Conservation (phyloP, 2,113 vertebrate genomes). For the Pyrgilauda ruficollis region DNA sequence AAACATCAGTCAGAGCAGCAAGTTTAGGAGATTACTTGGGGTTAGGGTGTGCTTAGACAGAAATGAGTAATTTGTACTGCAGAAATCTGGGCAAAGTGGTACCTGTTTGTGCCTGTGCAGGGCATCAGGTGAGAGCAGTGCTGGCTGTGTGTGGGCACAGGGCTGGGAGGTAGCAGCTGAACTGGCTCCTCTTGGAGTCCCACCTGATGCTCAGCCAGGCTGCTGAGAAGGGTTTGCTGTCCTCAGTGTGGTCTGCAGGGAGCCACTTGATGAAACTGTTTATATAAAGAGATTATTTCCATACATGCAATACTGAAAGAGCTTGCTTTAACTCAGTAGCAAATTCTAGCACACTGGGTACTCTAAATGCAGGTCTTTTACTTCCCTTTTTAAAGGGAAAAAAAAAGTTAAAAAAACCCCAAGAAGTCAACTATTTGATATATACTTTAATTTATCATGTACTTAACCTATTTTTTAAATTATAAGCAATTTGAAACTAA, state of each 20-base stretch:
- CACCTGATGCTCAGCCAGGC: neutral
- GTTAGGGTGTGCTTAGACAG: neutral
- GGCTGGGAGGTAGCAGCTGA: neutral
- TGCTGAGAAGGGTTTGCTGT: neutral
- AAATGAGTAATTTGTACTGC: neutral
- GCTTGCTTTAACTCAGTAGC: neutral
- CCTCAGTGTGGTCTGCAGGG: neutral
- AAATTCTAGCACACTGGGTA: neutral
- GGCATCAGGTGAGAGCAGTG: neutral
- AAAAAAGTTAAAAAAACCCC: rapidly evolving
- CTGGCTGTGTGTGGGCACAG: neutral
- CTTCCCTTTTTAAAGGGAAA: neutral
- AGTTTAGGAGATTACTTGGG: neutral
- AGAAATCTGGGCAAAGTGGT: neutral
- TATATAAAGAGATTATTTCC: neutral
- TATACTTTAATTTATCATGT: neutral
- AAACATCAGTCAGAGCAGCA: neutral
- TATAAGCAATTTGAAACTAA: neutral
- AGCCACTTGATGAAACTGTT: neutral
- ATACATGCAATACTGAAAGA: neutral
- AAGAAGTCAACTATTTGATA: neutral
- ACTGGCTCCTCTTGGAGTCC: neutral
- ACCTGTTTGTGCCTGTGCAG: neutral
- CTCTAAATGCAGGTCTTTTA: neutral
- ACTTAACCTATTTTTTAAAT: neutral